Percentiles rank a stretch among this genome's conserved stretches.
Evolutionary conservation across 1,140 invertebrate species (phyloP).

Genomic region (Rhopalosiphum maidis): DNA sequence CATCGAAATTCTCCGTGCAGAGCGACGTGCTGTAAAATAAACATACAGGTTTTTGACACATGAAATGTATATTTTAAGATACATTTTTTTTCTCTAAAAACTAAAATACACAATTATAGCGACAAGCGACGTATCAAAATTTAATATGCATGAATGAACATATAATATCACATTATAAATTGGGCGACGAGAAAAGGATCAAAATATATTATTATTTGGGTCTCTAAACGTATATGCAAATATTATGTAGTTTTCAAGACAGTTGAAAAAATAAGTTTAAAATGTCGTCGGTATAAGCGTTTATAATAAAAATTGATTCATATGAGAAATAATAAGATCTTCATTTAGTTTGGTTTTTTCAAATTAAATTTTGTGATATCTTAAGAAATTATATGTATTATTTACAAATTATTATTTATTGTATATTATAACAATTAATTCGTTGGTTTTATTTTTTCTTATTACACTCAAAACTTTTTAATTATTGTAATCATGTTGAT

Average conservation of each 20-base stretch:
- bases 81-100: neutral
- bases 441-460: neutral
- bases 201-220: neutral
- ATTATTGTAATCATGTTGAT: neutral
- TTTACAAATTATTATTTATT: too few relatives aligned
- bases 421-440: neutral
- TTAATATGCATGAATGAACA: neutral
- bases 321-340: neutral
- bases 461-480: neutral
- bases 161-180: neutral
- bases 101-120: neutral
- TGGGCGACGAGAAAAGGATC: neutral
- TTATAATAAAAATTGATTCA: neutral
- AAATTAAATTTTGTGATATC: too few relatives aligned
- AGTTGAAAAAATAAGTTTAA: neutral
- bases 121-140: neutral
- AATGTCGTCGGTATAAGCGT: neutral
- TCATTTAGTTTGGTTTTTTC: neutral
- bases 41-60: slow-evolving; percentile 35
- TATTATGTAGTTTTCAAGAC: neutral
- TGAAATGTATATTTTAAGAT: slow-evolving; percentile 27
- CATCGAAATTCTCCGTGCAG: neutral
- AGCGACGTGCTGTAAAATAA: slow-evolving; percentile 15
- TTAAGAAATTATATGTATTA: too few relatives aligned
- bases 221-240: neutral